phyloP scores from a whole-genome alignment of 2,888 invertebrate genomes.

The Patella ulyssiponensis region DNA sequence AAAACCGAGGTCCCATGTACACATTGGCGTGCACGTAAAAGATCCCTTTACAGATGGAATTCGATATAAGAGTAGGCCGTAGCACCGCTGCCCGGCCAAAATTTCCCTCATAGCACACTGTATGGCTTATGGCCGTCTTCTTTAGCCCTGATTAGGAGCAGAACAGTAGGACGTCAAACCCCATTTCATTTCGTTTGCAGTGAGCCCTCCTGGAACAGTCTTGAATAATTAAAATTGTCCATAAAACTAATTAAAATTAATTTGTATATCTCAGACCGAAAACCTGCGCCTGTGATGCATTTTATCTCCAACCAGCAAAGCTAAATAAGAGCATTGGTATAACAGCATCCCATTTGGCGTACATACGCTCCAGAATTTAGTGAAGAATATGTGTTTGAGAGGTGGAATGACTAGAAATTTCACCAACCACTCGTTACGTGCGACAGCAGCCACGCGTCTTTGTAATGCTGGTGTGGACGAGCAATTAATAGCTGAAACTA shows the following conservation, averaged over 20 bases:
- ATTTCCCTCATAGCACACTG: not conserved
- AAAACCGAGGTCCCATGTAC: not conserved
- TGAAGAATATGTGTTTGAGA: too few species aligned
- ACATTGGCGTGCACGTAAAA: not conserved
- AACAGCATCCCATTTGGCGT: not conserved
- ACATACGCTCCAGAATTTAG: slow-evolving; percentile 6
- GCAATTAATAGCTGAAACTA: too few species aligned
- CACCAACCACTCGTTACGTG: too few species aligned
- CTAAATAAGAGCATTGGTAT: not conserved
- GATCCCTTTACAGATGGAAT: not conserved
- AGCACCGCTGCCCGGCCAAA: not conserved
- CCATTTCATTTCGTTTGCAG: not conserved
- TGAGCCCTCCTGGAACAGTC: too few species aligned
- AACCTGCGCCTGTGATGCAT: slow-evolving; percentile 1
- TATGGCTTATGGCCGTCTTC: not conserved
- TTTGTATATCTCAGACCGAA: not conserved
- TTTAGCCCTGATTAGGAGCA: not conserved
- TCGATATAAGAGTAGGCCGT: not conserved
- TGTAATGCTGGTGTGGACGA: too few species aligned
- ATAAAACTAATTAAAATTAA: not conserved
- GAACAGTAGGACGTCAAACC: not conserved
- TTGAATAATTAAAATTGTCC: too few species aligned
- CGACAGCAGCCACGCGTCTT: too few species aligned
- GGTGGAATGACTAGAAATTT: too few species aligned
- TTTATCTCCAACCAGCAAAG: slow-evolving; percentile 10